Conservation (phyloP, 1,140 invertebrate species). For the Vanessa tameamea region DNA sequence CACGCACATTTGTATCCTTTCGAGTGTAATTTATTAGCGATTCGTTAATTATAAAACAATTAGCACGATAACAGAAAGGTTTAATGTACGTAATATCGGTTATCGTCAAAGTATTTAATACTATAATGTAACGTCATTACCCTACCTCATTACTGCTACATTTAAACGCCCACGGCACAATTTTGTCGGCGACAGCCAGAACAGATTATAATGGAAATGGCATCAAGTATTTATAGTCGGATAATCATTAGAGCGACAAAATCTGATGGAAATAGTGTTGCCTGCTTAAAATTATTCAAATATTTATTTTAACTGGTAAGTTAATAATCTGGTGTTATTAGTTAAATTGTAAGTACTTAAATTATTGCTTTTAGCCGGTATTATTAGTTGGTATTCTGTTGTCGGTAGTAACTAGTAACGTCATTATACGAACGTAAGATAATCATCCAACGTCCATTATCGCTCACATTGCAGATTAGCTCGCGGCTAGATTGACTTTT, state of each 20-base stretch:
- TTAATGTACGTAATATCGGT: constrained; percentile 24
- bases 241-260: background rate
- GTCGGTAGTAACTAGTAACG: constrained; percentile 45
- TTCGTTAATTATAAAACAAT: constrained; percentile 28
- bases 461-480: constrained; percentile 36
- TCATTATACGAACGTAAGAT: constrained; percentile 58
- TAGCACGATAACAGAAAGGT: constrained; percentile 18
- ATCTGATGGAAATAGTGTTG: constrained; percentile 1
- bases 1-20: constrained; percentile 37
- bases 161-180: constrained; percentile 28
- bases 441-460: constrained; percentile 53
- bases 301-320: background rate
- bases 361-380: background rate
- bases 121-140: constrained; percentile 24
- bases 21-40: constrained; percentile 16
- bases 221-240: constrained; percentile 5
- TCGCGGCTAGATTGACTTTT: constrained; percentile 51
- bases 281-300: background rate
- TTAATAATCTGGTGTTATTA: constrained; percentile 34
- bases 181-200: constrained; percentile 13
- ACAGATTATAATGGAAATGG: constrained; percentile 9
- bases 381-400: constrained; percentile 1
- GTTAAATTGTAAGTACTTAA: background rate
- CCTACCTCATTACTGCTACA: constrained; percentile 28
- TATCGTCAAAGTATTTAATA: constrained; percentile 23